These are phyloP conservation scores for Coenobita brevimanus DNA, from an alignment of 1,140 invertebrate genomes.

Conservation along the genomic window DNA sequence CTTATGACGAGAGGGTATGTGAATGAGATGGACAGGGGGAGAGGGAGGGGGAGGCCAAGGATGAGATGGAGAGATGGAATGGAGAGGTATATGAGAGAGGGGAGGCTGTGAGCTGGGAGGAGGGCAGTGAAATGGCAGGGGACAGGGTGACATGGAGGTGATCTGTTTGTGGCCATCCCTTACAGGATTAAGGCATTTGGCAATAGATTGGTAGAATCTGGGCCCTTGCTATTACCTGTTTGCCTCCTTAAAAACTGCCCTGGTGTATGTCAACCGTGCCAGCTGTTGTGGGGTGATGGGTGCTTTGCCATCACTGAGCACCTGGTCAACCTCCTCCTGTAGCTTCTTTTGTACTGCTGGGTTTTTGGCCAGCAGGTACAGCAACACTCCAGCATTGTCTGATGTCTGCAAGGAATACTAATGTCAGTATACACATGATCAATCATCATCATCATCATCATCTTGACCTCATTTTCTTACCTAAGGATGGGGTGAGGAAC, in stretches of 20 bases:
- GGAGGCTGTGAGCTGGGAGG: no score
- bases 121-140: no score
- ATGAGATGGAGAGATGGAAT: no score
- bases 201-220: no score
- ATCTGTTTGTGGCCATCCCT: no score
- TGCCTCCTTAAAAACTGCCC: conserved; percentile 36
- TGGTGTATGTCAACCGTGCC: conserved; percentile 26
- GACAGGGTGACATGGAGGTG: no score
- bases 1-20: no score
- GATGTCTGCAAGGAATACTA: conserved; percentile 4
- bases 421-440: neutral
- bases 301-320: neutral
- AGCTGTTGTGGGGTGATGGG: conserved; percentile 5
- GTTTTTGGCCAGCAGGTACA: conserved; percentile 41
- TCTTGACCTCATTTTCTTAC: neutral
- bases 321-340: conserved; percentile 36
- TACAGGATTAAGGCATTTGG: no score
- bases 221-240: conserved; percentile 25
- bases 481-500: no score
- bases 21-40: no score
- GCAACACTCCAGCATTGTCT: neutral
- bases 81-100: no score
- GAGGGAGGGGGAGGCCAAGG: no score
- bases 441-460: neutral
- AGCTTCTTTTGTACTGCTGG: neutral